Evolutionary conservation across 2,797 vertebrate species (phyloP).

Genomic region (Notamacropus eugenii): DNA sequence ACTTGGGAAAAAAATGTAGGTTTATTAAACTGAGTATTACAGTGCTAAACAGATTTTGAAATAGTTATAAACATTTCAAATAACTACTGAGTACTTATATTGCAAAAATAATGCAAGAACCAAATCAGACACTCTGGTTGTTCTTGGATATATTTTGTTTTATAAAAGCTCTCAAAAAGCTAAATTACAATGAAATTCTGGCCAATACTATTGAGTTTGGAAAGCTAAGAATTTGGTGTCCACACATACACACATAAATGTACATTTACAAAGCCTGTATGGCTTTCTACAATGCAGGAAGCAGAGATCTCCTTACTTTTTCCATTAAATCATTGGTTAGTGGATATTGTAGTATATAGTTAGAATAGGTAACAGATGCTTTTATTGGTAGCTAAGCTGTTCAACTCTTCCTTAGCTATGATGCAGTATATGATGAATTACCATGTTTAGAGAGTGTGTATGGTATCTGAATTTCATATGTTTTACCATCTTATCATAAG

Average conservation of each 20-base stretch:
- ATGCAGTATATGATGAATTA: slow-evolving; percentile 29
- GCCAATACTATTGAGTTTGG: slow-evolving; percentile 51
- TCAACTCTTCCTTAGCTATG: slow-evolving; percentile 50
- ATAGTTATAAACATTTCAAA: slow-evolving; percentile 71
- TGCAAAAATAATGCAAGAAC: slow-evolving; percentile 68
- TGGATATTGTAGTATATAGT: slow-evolving; percentile 42
- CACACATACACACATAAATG: background rate
- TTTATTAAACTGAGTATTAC: slow-evolving; percentile 82
- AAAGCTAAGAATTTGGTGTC: slow-evolving; percentile 23
- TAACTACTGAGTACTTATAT: slow-evolving; percentile 79
- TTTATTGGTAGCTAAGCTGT: background rate
- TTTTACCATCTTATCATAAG: slow-evolving; percentile 51
- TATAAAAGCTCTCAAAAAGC: slow-evolving; percentile 65
- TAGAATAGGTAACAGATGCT: slow-evolving; percentile 32
- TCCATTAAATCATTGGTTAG: slow-evolving; percentile 28
- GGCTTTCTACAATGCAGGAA: slow-evolving; percentile 40
- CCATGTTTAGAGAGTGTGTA: slow-evolving; percentile 22
- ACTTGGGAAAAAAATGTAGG: slow-evolving; percentile 91
- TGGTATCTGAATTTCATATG: background rate
- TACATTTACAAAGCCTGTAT: slow-evolving; percentile 26
- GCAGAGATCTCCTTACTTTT: slow-evolving; percentile 58
- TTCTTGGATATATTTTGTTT: slow-evolving; percentile 59
- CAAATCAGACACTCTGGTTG: slow-evolving; percentile 49
- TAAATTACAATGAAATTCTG: slow-evolving; percentile 64
- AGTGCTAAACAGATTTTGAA: slow-evolving; percentile 77